phyloP scores from a whole-genome alignment of 2,888 invertebrate genomes.

The Pristionchus entomophagus region DNA sequence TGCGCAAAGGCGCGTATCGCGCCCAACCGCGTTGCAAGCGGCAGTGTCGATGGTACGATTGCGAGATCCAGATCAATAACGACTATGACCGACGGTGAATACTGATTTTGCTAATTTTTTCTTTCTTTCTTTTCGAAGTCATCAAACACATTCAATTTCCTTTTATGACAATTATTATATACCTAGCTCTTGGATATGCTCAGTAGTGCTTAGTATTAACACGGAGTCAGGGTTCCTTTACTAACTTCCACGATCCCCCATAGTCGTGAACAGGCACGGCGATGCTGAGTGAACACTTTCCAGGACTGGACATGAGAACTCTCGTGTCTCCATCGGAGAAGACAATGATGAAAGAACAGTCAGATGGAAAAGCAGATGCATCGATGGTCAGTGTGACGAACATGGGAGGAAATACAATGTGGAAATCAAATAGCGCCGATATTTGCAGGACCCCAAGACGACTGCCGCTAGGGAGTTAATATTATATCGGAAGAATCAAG shows the following conservation, averaged over 20 bases:
- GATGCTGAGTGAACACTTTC: too few relatives aligned
- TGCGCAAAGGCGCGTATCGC: conserved; percentile 57
- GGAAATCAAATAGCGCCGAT: neutral
- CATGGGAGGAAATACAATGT: neutral
- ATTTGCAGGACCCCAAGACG: neutral
- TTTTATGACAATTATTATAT: neutral
- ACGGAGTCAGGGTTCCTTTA: too few relatives aligned
- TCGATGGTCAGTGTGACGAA: neutral
- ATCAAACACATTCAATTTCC: too few relatives aligned
- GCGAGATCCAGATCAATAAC: conserved; percentile 3
- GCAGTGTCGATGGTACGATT: neutral
- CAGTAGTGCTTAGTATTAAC: too few relatives aligned
- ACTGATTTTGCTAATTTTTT: too few relatives aligned
- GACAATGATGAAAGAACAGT: neutral
- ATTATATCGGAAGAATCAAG: conserved; percentile 60
- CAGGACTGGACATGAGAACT: conserved; percentile 10
- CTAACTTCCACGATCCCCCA: too few relatives aligned
- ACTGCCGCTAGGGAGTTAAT: conserved; percentile 55
- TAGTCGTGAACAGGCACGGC: too few relatives aligned
- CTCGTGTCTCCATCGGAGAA: conserved; percentile 42
- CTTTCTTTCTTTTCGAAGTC: neutral
- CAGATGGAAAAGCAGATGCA: neutral
- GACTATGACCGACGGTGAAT: neutral
- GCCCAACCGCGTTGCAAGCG: neutral
- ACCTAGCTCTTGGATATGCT: too few relatives aligned